A percentile compares a stretch with the other conserved stretches of the same genome.
Conservation (phyloP, 2,113 vertebrate genomes). For the Dolichallabes microphthalmus region DNA sequence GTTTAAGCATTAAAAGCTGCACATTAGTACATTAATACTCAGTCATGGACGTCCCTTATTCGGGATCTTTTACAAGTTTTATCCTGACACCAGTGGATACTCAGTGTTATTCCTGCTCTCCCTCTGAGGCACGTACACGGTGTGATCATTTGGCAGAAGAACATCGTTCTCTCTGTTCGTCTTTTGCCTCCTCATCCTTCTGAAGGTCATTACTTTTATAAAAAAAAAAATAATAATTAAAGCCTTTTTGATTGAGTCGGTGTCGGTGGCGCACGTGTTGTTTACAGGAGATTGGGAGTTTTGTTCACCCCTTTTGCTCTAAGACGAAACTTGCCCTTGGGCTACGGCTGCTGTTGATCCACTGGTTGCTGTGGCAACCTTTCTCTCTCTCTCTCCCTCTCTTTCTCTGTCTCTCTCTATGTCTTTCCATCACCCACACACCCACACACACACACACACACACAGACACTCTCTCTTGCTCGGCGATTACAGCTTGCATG, state of each 20-base stretch:
- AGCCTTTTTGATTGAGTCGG: not conserved
- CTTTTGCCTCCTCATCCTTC: not conserved
- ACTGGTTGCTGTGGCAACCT: constrained; percentile 75
- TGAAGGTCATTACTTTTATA: not conserved
- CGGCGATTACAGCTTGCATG: constrained; percentile 44
- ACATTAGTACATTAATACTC: not conserved
- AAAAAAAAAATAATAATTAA: not conserved
- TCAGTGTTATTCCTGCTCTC: not conserved
- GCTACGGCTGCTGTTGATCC: constrained; percentile 64
- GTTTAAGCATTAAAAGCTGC: not conserved
- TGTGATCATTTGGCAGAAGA: not conserved
- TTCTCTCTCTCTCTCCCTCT: constrained; percentile 67
- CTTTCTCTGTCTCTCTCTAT: constrained; percentile 40
- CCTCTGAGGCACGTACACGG: not conserved
- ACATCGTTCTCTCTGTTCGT: not conserved
- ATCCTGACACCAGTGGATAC: not conserved
- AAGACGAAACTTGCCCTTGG: constrained; percentile 71
- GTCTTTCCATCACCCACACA: constrained; percentile 13
- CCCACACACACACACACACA: not conserved
- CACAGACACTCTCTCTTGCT: not conserved
- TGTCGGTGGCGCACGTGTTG: not conserved
- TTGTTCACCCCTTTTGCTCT: constrained; percentile 66
- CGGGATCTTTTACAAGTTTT: not conserved
- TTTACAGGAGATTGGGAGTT: constrained; percentile 62
- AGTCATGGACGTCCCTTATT: not conserved